Percentiles rank a stretch among this genome's conserved stretches.
Evolutionary conservation across 2,888 invertebrate genomes (phyloP).

Genomic region (Hyposoter dolosus): DNA sequence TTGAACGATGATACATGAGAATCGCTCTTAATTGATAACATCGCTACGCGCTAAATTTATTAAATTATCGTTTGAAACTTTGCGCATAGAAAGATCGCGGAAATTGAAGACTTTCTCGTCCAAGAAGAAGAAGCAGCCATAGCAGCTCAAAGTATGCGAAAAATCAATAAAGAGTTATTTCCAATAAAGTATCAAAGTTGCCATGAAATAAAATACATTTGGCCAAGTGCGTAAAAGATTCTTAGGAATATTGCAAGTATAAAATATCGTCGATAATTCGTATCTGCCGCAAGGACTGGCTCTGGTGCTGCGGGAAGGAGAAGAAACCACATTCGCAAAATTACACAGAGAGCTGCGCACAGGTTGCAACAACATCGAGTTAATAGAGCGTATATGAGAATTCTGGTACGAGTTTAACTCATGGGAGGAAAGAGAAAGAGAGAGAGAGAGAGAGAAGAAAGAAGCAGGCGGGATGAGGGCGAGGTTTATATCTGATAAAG

Average conservation of each 20-base stretch:
- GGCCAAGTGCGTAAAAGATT: background rate
- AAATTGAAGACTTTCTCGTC: no score
- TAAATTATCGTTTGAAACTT: no score
- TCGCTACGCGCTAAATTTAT: no score
- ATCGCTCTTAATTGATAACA: no score
- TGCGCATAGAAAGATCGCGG: no score
- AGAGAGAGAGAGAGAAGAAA: background rate
- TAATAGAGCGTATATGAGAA: conserved; percentile 35
- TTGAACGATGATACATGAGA: no score
- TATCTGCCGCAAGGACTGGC: background rate
- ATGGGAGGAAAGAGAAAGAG: background rate
- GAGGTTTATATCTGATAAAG: conserved; percentile 34
- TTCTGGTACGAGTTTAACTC: conserved; percentile 32
- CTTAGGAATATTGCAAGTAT: background rate
- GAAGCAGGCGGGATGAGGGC: background rate
- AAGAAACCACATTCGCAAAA: conserved; percentile 15
- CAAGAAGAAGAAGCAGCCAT: no score
- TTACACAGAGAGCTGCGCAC: conserved; percentile 9
- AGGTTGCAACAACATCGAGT: conserved; percentile 16
- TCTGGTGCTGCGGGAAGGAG: no score
- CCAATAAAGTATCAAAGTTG: background rate
- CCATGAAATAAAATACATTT: background rate
- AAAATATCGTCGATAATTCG: conserved; percentile 7
- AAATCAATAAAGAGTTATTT: background rate
- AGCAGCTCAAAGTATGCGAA: background rate